Conservation (phyloP, 1,140 invertebrate genomes). For the Mizuhopecten yessoensis region DNA sequence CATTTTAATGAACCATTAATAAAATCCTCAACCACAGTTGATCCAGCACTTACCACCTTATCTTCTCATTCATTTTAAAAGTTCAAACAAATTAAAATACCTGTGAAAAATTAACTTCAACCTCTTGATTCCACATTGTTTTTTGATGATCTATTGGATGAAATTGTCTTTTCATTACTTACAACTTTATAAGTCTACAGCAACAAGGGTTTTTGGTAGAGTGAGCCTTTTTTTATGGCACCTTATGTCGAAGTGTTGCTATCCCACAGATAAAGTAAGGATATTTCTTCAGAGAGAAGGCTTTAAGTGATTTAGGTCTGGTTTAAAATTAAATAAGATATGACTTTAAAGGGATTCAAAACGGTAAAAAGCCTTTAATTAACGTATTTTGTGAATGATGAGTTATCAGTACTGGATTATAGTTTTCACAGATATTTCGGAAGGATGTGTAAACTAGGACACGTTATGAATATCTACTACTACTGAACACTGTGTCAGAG, state of each 20-base stretch:
- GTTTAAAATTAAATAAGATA: not conserved
- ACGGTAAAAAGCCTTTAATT: not conserved
- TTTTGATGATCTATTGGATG: not conserved
- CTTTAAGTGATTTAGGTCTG: not conserved
- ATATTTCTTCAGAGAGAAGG: not conserved
- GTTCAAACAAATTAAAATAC: too few relatives aligned
- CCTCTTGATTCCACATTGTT: not conserved
- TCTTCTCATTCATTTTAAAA: not conserved
- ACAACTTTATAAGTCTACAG: not conserved
- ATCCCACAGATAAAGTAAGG: not conserved
- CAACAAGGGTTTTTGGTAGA: not conserved
- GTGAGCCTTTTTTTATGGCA: not conserved
- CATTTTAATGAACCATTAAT: not conserved
- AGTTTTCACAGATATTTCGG: too few relatives aligned
- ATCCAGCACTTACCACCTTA: not conserved
- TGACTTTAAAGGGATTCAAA: not conserved
- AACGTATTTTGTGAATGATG: too few relatives aligned
- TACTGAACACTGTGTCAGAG: too few relatives aligned
- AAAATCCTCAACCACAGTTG: not conserved
- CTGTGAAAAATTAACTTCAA: too few relatives aligned
- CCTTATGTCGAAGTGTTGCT: not conserved
- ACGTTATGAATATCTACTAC: too few relatives aligned
- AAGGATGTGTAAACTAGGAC: too few relatives aligned
- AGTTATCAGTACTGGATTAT: too few relatives aligned
- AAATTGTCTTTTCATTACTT: not conserved